phyloP scores from a whole-genome alignment of 2,797 vertebrate genomes.

The Merluccius polli region DNA sequence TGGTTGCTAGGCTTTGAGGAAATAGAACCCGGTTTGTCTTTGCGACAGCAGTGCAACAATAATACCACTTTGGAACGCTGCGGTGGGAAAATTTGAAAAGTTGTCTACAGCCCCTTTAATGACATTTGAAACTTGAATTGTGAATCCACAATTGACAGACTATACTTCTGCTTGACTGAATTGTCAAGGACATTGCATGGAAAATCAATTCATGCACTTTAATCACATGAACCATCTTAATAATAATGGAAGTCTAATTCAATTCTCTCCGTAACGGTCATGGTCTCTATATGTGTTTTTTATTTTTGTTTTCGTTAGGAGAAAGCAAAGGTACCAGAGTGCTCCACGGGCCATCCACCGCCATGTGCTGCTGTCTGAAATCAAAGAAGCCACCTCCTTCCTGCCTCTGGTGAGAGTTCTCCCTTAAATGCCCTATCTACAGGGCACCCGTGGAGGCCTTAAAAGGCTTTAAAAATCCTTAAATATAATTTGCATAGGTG shows the following conservation, averaged over 20 bases:
- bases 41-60: too few relatives aligned
- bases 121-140: background rate
- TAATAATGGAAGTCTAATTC: background rate
- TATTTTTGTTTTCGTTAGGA: slow-evolving; percentile 61
- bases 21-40: too few relatives aligned
- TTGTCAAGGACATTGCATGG: background rate
- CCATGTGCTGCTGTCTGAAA: slow-evolving; percentile 91
- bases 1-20: too few relatives aligned
- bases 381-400: slow-evolving; percentile 86
- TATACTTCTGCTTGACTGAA: background rate
- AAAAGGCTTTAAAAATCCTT: too few relatives aligned
- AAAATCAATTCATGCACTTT: background rate
- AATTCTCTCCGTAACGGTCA: background rate
- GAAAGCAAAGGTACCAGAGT: slow-evolving; percentile 89
- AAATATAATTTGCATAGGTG: too few relatives aligned
- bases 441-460: too few relatives aligned
- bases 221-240: background rate
- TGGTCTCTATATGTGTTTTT: background rate
- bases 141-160: background rate
- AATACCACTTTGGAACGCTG: too few relatives aligned
- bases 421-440: too few relatives aligned
- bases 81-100: too few relatives aligned
- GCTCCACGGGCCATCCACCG: slow-evolving; percentile 93
- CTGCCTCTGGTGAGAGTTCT: slow-evolving; percentile 84
- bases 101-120: too few relatives aligned